These are phyloP conservation scores for Pristionchus fissidentatus DNA, from an alignment of 2,888 invertebrate species.

Conservation along the genomic window DNA sequence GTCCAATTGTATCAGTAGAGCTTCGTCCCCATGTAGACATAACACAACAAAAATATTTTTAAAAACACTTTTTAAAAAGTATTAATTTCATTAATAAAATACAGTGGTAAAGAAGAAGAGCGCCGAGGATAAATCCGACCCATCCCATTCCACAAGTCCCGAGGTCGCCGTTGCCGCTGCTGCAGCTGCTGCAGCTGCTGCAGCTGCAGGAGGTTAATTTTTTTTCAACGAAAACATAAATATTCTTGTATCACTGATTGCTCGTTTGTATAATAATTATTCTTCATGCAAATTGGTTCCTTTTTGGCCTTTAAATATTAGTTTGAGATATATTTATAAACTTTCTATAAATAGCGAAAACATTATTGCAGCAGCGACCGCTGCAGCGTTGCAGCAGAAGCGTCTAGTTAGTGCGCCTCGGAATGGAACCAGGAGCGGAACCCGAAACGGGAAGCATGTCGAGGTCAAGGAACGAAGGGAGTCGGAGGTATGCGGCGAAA, in stretches of 20 bases:
- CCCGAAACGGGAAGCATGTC: not conserved
- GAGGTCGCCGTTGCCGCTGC: constrained; percentile 11
- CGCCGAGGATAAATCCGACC: not conserved
- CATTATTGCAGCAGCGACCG: not conserved
- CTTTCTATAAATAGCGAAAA: too few relatives aligned
- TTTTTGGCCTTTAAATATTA: too few relatives aligned
- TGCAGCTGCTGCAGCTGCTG: constrained; percentile 31
- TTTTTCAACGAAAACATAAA: too few relatives aligned
- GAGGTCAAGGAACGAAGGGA: constrained; percentile 31
- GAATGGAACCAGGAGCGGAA: not conserved
- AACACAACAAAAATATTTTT: too few relatives aligned
- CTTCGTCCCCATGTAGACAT: too few relatives aligned
- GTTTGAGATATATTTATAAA: too few relatives aligned
- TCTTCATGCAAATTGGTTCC: too few relatives aligned
- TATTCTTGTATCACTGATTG: too few relatives aligned
- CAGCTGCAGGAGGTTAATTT: too few relatives aligned
- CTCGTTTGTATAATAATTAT: too few relatives aligned
- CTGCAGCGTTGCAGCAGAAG: not conserved
- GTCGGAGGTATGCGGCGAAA: constrained; percentile 29
- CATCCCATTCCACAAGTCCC: not conserved
- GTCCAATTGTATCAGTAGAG: too few relatives aligned
- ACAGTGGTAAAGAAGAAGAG: constrained; percentile 26
- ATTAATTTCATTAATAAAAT: not conserved
- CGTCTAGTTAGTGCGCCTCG: too few relatives aligned
- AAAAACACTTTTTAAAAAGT: not conserved